Conservation (phyloP, 1,140 invertebrate genomes). For the Drosophila pandora region DNA sequence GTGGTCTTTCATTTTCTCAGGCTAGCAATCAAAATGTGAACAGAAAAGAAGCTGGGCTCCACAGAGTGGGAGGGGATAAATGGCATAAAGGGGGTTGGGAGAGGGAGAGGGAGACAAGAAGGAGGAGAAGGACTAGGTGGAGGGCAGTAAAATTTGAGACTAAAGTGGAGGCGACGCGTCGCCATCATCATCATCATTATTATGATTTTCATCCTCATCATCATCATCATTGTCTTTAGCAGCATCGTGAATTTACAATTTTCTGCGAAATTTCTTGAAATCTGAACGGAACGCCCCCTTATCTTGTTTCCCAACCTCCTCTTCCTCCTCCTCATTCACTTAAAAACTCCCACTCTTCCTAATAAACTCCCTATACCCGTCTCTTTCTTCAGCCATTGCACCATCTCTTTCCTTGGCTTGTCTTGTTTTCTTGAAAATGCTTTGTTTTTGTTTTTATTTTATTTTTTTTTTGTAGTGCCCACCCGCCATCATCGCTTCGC, state of each 20-base stretch:
- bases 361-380: constrained; percentile 11
- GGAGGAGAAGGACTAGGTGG: not conserved
- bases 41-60: not conserved
- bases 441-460: constrained; percentile 24
- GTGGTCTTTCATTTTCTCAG: constrained; percentile 70
- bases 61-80: not conserved
- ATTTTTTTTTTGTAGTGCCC: constrained; percentile 25
- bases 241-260: constrained; percentile 77
- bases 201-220: constrained; percentile 9
- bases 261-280: constrained; percentile 80
- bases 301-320: constrained; percentile 17
- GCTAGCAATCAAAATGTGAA: constrained; percentile 58
- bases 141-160: constrained; percentile 60
- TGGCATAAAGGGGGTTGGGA: constrained; percentile 1
- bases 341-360: constrained; percentile 8
- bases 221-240: constrained; percentile 24
- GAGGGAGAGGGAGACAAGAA: not conserved
- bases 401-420: constrained; percentile 3
- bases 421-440: constrained; percentile 43
- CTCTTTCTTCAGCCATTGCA: not conserved
- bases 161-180: constrained; percentile 66
- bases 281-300: constrained; percentile 57
- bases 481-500: constrained; percentile 81
- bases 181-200: constrained; percentile 44
- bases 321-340: not conserved